Evolutionary conservation across 2,113 vertebrate species (phyloP).

Genomic region (Ascaphus truei): DNA sequence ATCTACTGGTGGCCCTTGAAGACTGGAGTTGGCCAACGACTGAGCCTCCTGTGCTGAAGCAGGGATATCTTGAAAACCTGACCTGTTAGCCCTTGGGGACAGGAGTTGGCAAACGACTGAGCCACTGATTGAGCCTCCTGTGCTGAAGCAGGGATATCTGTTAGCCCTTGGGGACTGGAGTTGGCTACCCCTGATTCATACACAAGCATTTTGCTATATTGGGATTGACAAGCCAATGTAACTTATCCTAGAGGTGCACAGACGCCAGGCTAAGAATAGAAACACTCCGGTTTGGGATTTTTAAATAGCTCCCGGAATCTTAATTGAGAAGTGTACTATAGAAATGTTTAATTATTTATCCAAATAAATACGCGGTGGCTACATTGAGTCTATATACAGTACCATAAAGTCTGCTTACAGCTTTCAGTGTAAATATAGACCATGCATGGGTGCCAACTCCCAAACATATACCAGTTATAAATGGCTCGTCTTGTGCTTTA

Average conservation of each 20-base stretch:
- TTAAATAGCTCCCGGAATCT: not conserved
- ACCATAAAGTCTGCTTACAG: slow-evolving; percentile 7
- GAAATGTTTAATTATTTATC: not conserved
- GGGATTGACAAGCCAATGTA: not conserved
- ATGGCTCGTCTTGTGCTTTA: slow-evolving; percentile 15
- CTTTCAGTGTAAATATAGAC: not conserved
- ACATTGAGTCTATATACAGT: slow-evolving; percentile 12
- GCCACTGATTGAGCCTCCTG: too few relatives aligned
- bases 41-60: too few relatives aligned
- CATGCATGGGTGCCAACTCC: not conserved
- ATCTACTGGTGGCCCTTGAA: too few relatives aligned
- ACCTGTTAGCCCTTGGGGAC: too few relatives aligned
- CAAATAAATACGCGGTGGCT: not conserved
- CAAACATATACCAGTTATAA: slow-evolving; percentile 14
- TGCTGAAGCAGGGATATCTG: too few relatives aligned
- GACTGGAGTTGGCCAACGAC: too few relatives aligned
- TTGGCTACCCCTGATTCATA: too few relatives aligned
- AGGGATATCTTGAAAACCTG: too few relatives aligned
- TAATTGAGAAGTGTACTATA: not conserved
- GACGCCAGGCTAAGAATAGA: not conserved
- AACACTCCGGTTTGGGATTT: not conserved
- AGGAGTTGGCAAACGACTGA: too few relatives aligned
- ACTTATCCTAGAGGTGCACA: not conserved
- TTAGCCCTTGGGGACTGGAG: too few relatives aligned
- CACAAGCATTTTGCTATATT: too few relatives aligned